These are phyloP conservation scores for Sanderia malayensis DNA, from an alignment of 30 jellyfish, hydroid and myxozoan species.

Conservation along the genomic window DNA sequence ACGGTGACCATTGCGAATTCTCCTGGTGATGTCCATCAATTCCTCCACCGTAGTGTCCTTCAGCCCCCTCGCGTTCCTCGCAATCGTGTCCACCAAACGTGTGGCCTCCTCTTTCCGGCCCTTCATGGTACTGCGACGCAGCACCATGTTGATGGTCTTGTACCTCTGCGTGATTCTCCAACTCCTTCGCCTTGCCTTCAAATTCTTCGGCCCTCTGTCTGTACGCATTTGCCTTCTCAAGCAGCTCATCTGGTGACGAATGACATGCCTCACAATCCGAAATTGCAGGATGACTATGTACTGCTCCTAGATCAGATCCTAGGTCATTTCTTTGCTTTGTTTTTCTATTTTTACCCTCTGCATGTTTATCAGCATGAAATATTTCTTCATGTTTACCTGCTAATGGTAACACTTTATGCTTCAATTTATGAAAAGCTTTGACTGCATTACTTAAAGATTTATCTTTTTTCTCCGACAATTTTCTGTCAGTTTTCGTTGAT, in stretches of 20 bases:
- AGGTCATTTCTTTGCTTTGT: constrained; percentile 4
- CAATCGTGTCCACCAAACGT: constrained; percentile 24
- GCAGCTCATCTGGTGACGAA: constrained; percentile 50
- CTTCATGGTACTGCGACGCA: constrained; percentile 56
- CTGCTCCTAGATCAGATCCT: constrained; percentile 50
- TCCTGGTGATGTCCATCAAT: constrained; percentile 2
- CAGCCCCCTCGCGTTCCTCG: constrained; percentile 51
- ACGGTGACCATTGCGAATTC: too few species aligned
- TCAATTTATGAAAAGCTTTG: background rate
- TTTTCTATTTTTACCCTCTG: background rate
- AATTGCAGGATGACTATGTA: constrained; percentile 57
- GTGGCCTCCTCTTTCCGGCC: constrained; percentile 60
- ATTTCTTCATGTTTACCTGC: background rate
- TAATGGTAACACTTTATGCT: background rate
- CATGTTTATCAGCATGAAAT: background rate
- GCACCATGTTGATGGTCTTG: constrained; percentile 65
- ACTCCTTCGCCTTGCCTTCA: constrained; percentile 71
- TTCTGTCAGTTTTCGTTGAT: too few species aligned
- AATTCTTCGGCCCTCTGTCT: constrained; percentile 68
- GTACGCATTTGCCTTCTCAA: constrained; percentile 60
- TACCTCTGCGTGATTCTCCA: constrained; percentile 66
- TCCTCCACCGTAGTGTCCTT: constrained; percentile 31
- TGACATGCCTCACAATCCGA: constrained; percentile 59
- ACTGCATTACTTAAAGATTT: background rate
- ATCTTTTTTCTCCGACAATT: background rate